A percentile compares a stretch with the other conserved stretches of the same genome.
Conservation (phyloP, 2,888 invertebrate species). For the Tineola bisselliella region DNA sequence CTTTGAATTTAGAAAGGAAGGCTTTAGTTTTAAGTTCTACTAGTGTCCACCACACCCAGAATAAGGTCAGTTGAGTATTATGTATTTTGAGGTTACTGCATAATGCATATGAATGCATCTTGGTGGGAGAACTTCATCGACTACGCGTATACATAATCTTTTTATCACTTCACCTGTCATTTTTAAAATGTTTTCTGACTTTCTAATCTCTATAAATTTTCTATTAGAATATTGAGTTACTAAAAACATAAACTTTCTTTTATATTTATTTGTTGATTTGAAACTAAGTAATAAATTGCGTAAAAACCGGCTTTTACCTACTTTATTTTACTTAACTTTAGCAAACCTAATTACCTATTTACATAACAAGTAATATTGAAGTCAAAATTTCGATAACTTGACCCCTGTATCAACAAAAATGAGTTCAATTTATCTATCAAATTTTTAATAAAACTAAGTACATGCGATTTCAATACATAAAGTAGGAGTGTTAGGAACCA, state of each 20-base stretch:
- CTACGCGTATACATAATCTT: too few relatives aligned
- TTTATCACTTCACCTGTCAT: too few relatives aligned
- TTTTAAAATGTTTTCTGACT: too few relatives aligned
- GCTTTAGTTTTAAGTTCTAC: constrained; percentile 36
- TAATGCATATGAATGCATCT: too few relatives aligned
- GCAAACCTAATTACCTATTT: neutral
- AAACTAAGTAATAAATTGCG: too few relatives aligned
- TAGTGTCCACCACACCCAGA: constrained; percentile 37
- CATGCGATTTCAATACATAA: neutral
- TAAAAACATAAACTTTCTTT: too few relatives aligned
- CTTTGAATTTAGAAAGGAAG: constrained; percentile 43
- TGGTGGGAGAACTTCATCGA: too few relatives aligned
- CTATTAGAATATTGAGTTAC: too few relatives aligned
- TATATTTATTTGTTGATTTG: too few relatives aligned
- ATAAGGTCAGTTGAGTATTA: constrained; percentile 36
- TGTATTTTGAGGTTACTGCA: neutral
- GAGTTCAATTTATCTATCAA: neutral
- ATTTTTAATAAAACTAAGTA: neutral
- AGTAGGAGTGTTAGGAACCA: neutral
- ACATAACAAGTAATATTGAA: neutral
- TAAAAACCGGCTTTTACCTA: too few relatives aligned
- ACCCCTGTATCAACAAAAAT: neutral
- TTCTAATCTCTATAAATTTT: too few relatives aligned
- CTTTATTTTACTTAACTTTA: too few relatives aligned
- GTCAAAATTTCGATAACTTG: neutral